Percentiles rank a stretch among this genome's conserved stretches.
Evolutionary conservation across 2,113 vertebrate species (phyloP).

Genomic region (Onychorhynchus coronatus): DNA sequence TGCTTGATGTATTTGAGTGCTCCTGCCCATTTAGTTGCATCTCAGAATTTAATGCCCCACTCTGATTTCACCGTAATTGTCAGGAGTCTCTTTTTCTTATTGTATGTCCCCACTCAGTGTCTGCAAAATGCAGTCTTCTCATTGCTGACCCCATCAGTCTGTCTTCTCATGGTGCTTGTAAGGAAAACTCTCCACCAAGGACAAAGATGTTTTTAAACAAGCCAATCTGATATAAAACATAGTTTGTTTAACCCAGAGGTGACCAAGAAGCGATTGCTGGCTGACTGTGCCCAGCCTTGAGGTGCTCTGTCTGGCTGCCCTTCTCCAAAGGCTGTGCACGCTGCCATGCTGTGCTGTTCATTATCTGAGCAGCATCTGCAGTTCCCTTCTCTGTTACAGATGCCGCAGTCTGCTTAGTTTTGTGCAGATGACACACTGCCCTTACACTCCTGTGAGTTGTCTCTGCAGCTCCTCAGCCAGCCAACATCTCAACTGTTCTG

Average conservation of each 20-base stretch:
- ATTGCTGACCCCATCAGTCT: conserved; percentile 55
- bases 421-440: conserved; percentile 10
- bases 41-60: conserved; percentile 19
- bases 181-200: conserved; percentile 39
- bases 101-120: not conserved
- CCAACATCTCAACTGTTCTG: not conserved
- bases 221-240: not conserved
- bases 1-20: conserved; percentile 38
- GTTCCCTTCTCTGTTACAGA: conserved; percentile 41
- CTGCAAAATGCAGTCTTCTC: conserved; percentile 43
- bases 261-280: not conserved
- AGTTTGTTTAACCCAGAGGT: conserved; percentile 54
- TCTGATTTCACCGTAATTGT: conserved; percentile 55
- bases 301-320: conserved; percentile 2
- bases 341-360: conserved; percentile 34
- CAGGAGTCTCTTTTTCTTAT: not conserved
- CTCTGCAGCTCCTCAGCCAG: not conserved
- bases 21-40: conserved; percentile 38
- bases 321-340: not conserved
- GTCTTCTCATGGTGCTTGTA: conserved; percentile 24
- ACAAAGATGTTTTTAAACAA: conserved; percentile 59
- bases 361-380: conserved; percentile 55
- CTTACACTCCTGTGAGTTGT: not conserved
- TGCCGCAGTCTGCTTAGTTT: conserved; percentile 53
- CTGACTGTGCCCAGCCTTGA: conserved; percentile 31